Conservation (phyloP, 2,113 vertebrate genomes). For the Mixornis gularis region DNA sequence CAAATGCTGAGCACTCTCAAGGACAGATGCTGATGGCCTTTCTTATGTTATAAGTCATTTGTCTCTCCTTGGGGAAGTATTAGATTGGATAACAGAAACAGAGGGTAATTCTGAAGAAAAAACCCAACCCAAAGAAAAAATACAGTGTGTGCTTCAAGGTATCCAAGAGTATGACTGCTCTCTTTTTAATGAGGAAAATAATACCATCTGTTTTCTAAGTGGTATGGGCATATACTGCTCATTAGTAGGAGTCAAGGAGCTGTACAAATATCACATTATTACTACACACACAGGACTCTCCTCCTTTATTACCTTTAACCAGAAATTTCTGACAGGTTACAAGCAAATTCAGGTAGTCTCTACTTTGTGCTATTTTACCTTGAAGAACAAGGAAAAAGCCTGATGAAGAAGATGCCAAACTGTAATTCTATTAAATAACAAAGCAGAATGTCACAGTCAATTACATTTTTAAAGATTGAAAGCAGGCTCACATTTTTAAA, state of each 20-base stretch:
- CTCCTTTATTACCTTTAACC: not conserved
- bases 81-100: not conserved
- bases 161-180: not conserved
- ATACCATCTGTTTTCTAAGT: not conserved
- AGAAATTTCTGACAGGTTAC: not conserved
- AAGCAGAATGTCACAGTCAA: not conserved
- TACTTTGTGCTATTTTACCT: not conserved
- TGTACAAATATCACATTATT: not conserved
- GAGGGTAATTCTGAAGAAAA: not conserved
- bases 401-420: not conserved
- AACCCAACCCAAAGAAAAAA: not conserved
- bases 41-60: not conserved
- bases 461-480: not conserved
- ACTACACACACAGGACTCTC: not conserved
- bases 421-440: not conserved
- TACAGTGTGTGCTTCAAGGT: fast-evolving
- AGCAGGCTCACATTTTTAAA: not conserved
- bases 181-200: not conserved
- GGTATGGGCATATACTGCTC: not conserved
- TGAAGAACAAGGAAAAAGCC: not conserved
- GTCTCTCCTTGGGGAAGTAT: not conserved
- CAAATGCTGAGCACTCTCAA: not conserved
- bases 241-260: not conserved
- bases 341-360: not conserved
- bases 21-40: not conserved